Conservation (phyloP, 2,888 invertebrate species). For the Lochmaea capreae region DNA sequence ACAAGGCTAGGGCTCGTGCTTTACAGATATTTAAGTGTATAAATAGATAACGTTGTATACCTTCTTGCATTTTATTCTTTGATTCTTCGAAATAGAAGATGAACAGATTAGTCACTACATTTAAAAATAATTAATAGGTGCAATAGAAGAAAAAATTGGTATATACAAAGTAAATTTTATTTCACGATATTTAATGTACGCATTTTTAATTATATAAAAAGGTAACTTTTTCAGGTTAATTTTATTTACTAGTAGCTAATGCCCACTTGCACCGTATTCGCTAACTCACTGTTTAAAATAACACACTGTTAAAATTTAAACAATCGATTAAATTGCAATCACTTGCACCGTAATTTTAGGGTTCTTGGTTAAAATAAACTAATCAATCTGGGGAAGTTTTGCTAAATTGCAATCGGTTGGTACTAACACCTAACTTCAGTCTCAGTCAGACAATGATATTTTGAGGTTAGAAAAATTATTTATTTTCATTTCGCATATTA, state of each 20-base stretch:
- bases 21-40: slow-evolving; percentile 28
- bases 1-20: slow-evolving; percentile 55
- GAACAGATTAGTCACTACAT: slow-evolving; percentile 19
- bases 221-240: neutral
- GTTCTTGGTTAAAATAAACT: too few species aligned
- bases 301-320: too few species aligned
- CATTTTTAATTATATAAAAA: neutral
- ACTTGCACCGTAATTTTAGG: too few species aligned
- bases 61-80: slow-evolving; percentile 5
- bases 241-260: neutral
- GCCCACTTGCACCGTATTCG: too few species aligned
- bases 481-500: too few species aligned
- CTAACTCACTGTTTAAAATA: too few species aligned
- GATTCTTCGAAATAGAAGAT: slow-evolving; percentile 9
- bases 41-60: slow-evolving; percentile 23
- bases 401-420: too few species aligned
- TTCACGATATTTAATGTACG: neutral
- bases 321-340: too few species aligned
- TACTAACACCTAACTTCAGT: too few species aligned
- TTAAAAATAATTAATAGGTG: slow-evolving; percentile 26
- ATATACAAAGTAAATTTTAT: neutral
- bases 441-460: too few species aligned
- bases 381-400: too few species aligned
- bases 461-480: too few species aligned
- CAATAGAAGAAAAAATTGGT: neutral